phyloP scores from a whole-genome alignment of 1,140 invertebrate species.

The Papilio dardanus region DNA sequence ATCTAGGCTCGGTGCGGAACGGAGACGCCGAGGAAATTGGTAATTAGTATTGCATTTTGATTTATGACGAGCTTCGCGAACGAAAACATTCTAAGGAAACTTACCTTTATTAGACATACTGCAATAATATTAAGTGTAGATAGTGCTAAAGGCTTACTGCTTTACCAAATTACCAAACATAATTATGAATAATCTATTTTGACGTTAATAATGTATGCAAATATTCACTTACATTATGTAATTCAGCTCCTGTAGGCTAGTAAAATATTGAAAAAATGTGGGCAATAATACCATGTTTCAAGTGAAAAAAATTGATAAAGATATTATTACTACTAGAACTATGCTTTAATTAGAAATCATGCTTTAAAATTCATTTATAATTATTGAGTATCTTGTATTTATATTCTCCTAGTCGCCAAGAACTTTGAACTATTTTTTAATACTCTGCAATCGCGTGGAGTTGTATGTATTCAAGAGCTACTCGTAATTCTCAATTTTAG shows the following conservation, averaged over 20 bases:
- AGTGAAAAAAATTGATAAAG: too few species aligned
- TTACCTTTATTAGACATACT: not conserved
- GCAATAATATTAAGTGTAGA: not conserved
- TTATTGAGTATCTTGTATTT: too few species aligned
- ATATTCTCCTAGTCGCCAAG: too few species aligned
- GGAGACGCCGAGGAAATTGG: not conserved
- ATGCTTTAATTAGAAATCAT: too few species aligned
- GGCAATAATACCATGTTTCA: too few species aligned
- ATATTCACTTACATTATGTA: not conserved
- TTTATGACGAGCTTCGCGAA: conserved; percentile 9
- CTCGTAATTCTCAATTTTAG: too few species aligned
- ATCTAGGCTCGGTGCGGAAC: not conserved
- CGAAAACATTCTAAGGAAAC: not conserved
- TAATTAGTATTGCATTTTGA: conserved; percentile 27
- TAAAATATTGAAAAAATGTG: too few species aligned
- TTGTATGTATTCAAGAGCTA: not conserved
- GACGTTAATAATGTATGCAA: not conserved
- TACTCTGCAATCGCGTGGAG: not conserved
- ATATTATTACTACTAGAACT: too few species aligned
- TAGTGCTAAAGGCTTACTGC: not conserved
- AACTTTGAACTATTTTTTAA: not conserved
- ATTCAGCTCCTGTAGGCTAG: too few species aligned
- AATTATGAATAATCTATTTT: not conserved
- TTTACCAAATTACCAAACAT: not conserved
- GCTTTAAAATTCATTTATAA: too few species aligned